These are phyloP conservation scores for Atopsyche davidsoni DNA, from an alignment of 1,140 invertebrate species.

Conservation along the genomic window DNA sequence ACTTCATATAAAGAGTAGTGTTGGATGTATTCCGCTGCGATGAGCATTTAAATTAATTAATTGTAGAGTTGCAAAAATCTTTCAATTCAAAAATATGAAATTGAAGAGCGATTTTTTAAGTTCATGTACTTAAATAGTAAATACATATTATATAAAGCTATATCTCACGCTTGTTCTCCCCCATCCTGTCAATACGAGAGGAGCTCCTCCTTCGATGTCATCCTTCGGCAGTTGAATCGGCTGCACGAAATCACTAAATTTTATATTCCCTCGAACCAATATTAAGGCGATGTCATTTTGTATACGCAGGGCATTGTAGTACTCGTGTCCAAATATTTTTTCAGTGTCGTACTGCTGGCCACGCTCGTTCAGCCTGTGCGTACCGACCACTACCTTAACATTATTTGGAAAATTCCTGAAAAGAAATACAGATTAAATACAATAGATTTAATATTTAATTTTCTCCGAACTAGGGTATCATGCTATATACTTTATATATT, in stretches of 20 bases:
- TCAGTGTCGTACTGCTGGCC: slow-evolving; percentile 4
- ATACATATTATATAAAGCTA: neutral
- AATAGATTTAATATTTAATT: too few relatives aligned
- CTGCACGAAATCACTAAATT: slow-evolving; percentile 42
- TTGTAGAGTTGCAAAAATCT: too few relatives aligned
- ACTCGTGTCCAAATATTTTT: slow-evolving; percentile 1
- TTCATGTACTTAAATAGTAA: neutral
- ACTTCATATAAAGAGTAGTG: too few relatives aligned
- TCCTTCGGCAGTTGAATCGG: slow-evolving; percentile 34
- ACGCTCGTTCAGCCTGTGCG: slow-evolving; percentile 7
- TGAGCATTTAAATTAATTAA: too few relatives aligned
- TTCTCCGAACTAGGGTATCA: too few relatives aligned
- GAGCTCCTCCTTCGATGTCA: slow-evolving; percentile 25
- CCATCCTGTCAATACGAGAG: slow-evolving; percentile 50
- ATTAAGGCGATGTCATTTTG: slow-evolving; percentile 17
- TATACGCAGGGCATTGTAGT: slow-evolving; percentile 3
- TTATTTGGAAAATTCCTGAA: neutral
- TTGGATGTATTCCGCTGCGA: too few relatives aligned
- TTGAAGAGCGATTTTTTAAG: too few relatives aligned
- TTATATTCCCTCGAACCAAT: neutral
- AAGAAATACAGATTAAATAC: neutral
- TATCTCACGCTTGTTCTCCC: slow-evolving; percentile 41
- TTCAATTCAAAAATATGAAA: too few relatives aligned
- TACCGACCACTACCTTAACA: slow-evolving; percentile 11
- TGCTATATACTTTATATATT: too few relatives aligned